Evolutionary conservation across 2,797 vertebrate species (phyloP), one percentile per base, ranked within the genome.

Genomic region (Lacerta bilineata): DNA sequence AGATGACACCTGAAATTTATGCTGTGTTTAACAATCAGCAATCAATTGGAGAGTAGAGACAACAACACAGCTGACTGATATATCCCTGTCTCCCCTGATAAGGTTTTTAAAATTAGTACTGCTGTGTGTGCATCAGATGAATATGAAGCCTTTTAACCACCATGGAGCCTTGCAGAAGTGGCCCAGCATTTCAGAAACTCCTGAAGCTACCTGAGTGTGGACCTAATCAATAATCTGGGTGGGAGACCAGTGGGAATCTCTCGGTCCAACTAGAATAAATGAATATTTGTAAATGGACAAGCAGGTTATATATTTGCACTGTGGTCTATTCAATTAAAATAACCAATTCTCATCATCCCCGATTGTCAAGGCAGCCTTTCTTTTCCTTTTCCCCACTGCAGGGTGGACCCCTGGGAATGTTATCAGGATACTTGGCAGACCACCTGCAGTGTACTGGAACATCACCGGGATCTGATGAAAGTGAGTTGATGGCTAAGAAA

Each of bases 361-460:
- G 50, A 74, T 41, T 17, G 80, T 33, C 33, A 33, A 33, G 33
- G 33, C 33, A 33, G 33, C 0, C 8, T 0, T 64, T 15, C 55
- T 23, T 83, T 79, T 25, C 23, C 93, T 61, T 69, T 75, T 87
- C 43, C 36, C 91, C 1, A 20, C 1, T 4, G 0, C 94, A 99
- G 99, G 95, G 99, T 99, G 94, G 99, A 99, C 94, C 99, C 99
- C 0, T 99, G 99, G 99, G 99, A 99, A 92, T 99, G 98, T 96
- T 99, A 99, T 94, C 99, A 99, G 97, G 98, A 99, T 96, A 99
- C 98, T 83, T 99, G 98, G 99, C 98, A 99, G 97, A 98, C 99
- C 1, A 99, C 99, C 84, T 99, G 99, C 97, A 98, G 98, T 0
- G 99, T 99, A 87, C 95, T 99, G 95, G 99, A 99, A 92, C 99